Evolutionary conservation across 2,113 vertebrate species (phyloP).

Genomic region (Xerus inauris): DNA sequence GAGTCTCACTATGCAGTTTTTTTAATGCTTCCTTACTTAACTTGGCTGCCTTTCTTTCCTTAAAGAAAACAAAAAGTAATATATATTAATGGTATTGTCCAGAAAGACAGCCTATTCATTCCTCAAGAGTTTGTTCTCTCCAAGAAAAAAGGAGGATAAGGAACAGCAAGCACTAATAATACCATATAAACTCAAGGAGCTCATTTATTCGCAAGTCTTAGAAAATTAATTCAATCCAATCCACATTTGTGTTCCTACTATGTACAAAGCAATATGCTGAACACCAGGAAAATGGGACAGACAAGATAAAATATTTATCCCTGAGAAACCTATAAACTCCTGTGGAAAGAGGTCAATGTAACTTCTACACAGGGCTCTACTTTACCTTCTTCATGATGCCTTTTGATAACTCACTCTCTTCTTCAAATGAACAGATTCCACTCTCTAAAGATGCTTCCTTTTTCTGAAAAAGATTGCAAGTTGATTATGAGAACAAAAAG

Average conservation of each 20-base stretch:
- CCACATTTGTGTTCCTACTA: background rate
- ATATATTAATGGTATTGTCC: constrained; percentile 50
- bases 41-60: constrained; percentile 96
- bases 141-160: constrained; percentile 21
- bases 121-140: constrained; percentile 29
- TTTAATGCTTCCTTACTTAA: constrained; percentile 96
- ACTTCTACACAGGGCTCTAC: background rate
- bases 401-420: constrained; percentile 77
- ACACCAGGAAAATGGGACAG: background rate
- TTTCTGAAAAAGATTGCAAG: constrained; percentile 69
- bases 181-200: background rate
- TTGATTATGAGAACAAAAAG: constrained; percentile 27
- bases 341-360: constrained; percentile 3
- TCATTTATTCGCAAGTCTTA: constrained; percentile 52
- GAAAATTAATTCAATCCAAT: constrained; percentile 47
- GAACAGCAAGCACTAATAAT: background rate
- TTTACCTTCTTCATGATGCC: constrained; percentile 84
- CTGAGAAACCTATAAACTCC: constrained; percentile 11
- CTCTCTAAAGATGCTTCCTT: constrained; percentile 76
- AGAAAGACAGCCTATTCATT: constrained; percentile 39
- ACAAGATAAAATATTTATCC: constrained; percentile 14
- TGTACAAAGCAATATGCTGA: background rate
- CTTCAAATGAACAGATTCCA: constrained; percentile 72
- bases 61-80: constrained; percentile 76
- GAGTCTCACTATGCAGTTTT: constrained; percentile 96